Percentiles rank a stretch among this genome's conserved stretches.
Evolutionary conservation across 1,140 invertebrate genomes (phyloP).

Genomic region (Ostrea edulis): DNA sequence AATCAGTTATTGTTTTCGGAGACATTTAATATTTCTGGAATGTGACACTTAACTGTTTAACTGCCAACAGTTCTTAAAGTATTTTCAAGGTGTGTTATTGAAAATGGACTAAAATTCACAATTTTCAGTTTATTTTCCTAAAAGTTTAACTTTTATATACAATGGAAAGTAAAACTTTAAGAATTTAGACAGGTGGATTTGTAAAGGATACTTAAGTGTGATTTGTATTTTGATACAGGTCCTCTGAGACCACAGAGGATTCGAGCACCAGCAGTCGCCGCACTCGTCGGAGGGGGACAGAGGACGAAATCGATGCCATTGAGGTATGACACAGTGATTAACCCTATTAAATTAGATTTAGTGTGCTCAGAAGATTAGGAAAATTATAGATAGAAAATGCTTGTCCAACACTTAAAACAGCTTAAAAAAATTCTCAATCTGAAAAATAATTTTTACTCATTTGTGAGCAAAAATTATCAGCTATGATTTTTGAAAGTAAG

Average conservation of each 20-base stretch:
- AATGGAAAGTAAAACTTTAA: not conserved
- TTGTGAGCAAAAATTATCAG: too few relatives aligned
- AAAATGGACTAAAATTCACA: slow-evolving; percentile 19
- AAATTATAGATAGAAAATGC: too few relatives aligned
- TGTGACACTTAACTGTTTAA: not conserved
- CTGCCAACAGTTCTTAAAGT: not conserved
- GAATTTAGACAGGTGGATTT: not conserved
- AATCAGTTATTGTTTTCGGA: not conserved
- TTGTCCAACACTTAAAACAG: too few relatives aligned
- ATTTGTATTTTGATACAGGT: slow-evolving; percentile 41
- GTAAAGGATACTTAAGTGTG: not conserved
- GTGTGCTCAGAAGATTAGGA: too few relatives aligned
- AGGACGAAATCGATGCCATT: slow-evolving; percentile 45
- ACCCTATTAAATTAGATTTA: too few relatives aligned
- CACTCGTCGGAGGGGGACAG: slow-evolving; percentile 45
- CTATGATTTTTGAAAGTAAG: not conserved
- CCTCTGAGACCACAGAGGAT: slow-evolving; percentile 18
- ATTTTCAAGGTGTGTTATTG: not conserved
- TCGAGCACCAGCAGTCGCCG: slow-evolving; percentile 47
- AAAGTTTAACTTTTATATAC: not conserved
- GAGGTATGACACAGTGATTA: slow-evolving; percentile 18
- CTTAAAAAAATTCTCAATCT: too few relatives aligned
- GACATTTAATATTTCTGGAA: slow-evolving; percentile 5
- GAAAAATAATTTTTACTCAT: too few relatives aligned
- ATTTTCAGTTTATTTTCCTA: not conserved